Evolutionary conservation across 2,888 invertebrate species (phyloP).

Genomic region (Dryobotodes eremita): DNA sequence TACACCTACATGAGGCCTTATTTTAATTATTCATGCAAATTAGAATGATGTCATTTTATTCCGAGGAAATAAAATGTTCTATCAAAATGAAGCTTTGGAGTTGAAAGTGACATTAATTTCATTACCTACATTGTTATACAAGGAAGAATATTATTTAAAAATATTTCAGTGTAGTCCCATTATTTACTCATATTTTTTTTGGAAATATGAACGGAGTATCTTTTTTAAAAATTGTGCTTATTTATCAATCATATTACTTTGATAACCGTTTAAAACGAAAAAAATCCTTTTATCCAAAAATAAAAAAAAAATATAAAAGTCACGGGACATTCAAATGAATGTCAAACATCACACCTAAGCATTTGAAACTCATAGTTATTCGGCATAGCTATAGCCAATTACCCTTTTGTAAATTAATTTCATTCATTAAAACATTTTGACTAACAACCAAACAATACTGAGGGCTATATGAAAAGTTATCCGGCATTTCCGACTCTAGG

Average conservation of each 20-base stretch:
- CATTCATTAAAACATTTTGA: slow-evolving; percentile 46
- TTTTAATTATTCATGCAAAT: slow-evolving; percentile 41
- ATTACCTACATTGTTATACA: slow-evolving; percentile 13
- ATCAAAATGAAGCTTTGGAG: slow-evolving; percentile 14
- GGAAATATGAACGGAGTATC: background rate
- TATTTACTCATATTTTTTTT: background rate
- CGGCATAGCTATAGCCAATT: background rate
- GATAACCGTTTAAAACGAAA: background rate
- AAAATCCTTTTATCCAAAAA: background rate
- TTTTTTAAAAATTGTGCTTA: too few relatives aligned
- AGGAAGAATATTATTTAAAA: background rate
- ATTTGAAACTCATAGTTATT: background rate
- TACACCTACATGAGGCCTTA: slow-evolving; percentile 7
- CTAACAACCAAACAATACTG: slow-evolving; percentile 32
- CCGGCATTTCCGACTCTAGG: slow-evolving; percentile 47
- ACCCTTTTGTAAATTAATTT: slow-evolving; percentile 16
- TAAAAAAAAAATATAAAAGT: background rate
- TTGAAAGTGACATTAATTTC: slow-evolving; percentile 17
- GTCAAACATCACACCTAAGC: background rate
- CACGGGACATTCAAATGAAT: background rate
- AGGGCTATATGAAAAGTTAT: slow-evolving; percentile 43
- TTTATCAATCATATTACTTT: too few relatives aligned
- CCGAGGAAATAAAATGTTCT: background rate
- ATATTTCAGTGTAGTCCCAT: background rate
- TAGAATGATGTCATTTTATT: slow-evolving; percentile 19